Base-by-base conservation (phyloP, 2,888 invertebrate genomes). In the Athalia circularis region DNA sequence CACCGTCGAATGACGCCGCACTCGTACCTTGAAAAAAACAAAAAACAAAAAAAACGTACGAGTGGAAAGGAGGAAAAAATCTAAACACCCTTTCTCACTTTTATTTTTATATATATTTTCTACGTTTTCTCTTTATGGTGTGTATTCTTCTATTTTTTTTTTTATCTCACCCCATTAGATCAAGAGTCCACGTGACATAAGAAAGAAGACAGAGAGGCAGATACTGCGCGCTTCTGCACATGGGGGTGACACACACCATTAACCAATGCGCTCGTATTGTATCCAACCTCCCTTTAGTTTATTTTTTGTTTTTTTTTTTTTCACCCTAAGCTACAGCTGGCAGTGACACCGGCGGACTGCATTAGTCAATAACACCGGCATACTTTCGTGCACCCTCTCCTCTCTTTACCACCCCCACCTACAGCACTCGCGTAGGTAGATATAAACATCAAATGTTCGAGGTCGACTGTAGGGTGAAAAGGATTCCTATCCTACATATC, bases 271-370 rank as follows among this genome's bases (percentile, higher is more conserved):
- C 47, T 45, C n/a, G 70, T 43, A 47, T 29, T 29, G 29, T 29
- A 29, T 29, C 29, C 29, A 2, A 29, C 29, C 29, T 29, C 29
- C 29, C 29, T 29, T 29, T 2, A 1, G 0, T 29, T 29, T 29
- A n/a, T 29, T 29, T 29, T 29, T 29, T 29, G 1, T 29, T 29
- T 29, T 29, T 29, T 29, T 29, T 29, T 29, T 29, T 29, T 29
- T 29, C 29, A 29, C 29, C 29, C 29, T 29, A 47, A 68, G 68
- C 72, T 59, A 72, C 72, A 45, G 57, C 57, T 81, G 83, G 80
- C 79, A 75, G 79, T 79, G 81, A 82, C 82, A 82, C 82, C n/a
- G n/a, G 82, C 80, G 81, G 80, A 81, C 82, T 80, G 82, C 82
- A 81, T 82, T 82, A 82, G 79, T 81, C 84, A 81, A 81, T 84